Evolutionary conservation across 1,140 invertebrate genomes (phyloP), one percentile per base, ranked within the genome.

Genomic region (Pseudobourletiella spinata): DNA sequence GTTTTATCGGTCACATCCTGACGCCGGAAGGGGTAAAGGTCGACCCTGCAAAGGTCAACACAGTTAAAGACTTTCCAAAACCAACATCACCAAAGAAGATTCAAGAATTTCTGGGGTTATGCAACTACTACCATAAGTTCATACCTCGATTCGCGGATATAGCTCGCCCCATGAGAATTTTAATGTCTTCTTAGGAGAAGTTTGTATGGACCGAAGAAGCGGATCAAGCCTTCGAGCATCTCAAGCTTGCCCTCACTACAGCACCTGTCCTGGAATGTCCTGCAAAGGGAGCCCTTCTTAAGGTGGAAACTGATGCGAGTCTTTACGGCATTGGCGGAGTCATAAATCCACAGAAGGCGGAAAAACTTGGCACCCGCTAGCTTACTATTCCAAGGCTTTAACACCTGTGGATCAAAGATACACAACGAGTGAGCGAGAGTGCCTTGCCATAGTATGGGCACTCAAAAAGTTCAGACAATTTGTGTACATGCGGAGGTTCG

Each of bases 381-480:
- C 58, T 3, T 59, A 48, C 18, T 30, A 30, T 15, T 25, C 18
- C 18, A n/a, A 48, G 0, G 20, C 29, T 14, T 26, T 59, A 59
- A 16, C 16, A 4, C 3, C 28, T 1, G 3, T 14, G 2, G 57
- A 59, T 15, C 4, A 3, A 14, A 1, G 29, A 16, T 59, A 50
- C 11, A 30, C 20, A 3, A 20, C 32, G n/a, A 76, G 72, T 22
- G 77, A 81, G 65, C 63, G 68, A 30, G 75, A 79, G 68, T 71
- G 69, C 18, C 54, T 76, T 15, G 73, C 72, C 1, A 61, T 78
- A 8, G 69, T 75, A 16, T 78, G 71, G 69, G 71, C 71, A 2
- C 60, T 73, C 42, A 64, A 74, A 55, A 71, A 75, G 32, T 77
- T 76, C 56, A 56, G 72, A 22, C 58, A 65, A 2, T 77, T 74